phyloP scores from a whole-genome alignment of 2,888 invertebrate species.

The Tuberolachnus salignus region DNA sequence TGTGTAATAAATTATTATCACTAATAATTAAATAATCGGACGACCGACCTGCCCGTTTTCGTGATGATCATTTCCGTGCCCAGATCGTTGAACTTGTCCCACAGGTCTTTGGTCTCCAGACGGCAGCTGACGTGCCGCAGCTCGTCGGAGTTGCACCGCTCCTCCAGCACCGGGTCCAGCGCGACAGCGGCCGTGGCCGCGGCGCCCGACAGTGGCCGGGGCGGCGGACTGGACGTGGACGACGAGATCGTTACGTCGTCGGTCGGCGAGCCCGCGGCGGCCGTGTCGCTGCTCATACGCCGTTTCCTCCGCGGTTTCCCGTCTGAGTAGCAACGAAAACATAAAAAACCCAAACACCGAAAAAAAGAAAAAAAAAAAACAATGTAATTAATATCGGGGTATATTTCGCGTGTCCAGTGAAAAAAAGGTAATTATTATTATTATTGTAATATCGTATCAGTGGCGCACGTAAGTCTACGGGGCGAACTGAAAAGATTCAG shows the following conservation, averaged over 20 bases:
- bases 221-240: conserved; percentile 45
- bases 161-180: conserved; percentile 65
- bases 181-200: background rate
- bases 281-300: conserved; percentile 27
- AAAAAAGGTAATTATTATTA: too few relatives aligned
- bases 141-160: conserved; percentile 73
- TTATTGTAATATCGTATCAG: too few relatives aligned
- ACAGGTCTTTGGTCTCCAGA: conserved; percentile 80
- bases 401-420: too few relatives aligned
- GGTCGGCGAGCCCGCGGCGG: conserved; percentile 3
- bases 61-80: conserved; percentile 88
- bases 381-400: background rate
- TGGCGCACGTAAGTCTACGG: too few relatives aligned
- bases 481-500: too few relatives aligned
- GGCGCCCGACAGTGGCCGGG: conserved; percentile 21
- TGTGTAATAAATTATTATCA: too few relatives aligned
- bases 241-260: conserved; percentile 44
- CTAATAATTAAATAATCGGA: too few relatives aligned
- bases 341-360: background rate
- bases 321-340: conserved; percentile 4
- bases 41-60: conserved; percentile 77
- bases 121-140: conserved; percentile 72
- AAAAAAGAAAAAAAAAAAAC: conserved; percentile 2
- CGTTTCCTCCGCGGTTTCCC: conserved; percentile 44
- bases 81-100: conserved; percentile 80